A percentile compares a stretch with the other conserved stretches of the same genome.
Conservation (phyloP, 1,140 invertebrate genomes). For the Gyrodactylus salaris region DNA sequence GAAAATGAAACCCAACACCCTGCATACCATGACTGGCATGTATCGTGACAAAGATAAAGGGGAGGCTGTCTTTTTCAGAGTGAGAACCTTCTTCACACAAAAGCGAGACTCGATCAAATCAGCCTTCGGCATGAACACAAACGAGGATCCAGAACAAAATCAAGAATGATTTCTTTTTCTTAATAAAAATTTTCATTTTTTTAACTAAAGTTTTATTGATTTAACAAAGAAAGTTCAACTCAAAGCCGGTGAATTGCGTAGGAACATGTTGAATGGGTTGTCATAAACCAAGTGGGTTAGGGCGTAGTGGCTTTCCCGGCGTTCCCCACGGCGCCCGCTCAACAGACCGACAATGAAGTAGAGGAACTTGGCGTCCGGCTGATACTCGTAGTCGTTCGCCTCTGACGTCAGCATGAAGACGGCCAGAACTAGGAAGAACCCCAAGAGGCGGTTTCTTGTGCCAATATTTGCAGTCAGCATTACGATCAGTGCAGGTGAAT, state of each 20-base stretch:
- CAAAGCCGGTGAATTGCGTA: too few species aligned
- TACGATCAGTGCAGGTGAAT: too few species aligned
- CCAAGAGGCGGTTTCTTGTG: too few species aligned
- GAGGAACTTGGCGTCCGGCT: not conserved
- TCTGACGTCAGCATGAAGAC: not conserved
- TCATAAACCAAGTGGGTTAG: not conserved
- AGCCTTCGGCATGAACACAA: not conserved
- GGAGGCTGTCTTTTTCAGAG: not conserved
- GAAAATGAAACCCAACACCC: not conserved
- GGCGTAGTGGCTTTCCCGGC: not conserved
- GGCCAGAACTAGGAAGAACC: not conserved
- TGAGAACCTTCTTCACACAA: not conserved
- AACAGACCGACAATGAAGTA: not conserved
- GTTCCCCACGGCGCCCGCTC: not conserved
- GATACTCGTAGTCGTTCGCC: not conserved
- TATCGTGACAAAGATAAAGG: not conserved
- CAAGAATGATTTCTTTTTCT: too few species aligned
- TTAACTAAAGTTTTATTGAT: too few species aligned
- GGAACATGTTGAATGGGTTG: too few species aligned
- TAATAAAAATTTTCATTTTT: too few species aligned
- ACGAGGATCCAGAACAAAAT: too few species aligned
- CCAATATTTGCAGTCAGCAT: too few species aligned
- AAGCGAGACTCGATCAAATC: not conserved
- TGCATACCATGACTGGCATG: not conserved
- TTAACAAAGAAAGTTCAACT: too few species aligned